Conservation (phyloP, 23 tunicate species). For the Corella eumyota region DNA sequence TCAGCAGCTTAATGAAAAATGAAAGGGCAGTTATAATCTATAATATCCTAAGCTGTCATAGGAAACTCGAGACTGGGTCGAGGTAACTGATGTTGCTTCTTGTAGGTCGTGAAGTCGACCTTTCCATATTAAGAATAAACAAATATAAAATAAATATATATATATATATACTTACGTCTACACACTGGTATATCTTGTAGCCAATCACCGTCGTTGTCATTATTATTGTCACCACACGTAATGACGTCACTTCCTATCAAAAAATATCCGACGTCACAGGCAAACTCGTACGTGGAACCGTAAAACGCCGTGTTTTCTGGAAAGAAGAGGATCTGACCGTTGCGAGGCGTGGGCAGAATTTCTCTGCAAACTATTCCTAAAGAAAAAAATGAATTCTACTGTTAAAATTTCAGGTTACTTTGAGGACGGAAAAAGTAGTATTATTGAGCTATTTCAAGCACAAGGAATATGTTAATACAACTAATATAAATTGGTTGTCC, state of each 20-base stretch:
- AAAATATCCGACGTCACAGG: slow-evolving; percentile 36
- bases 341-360: background rate
- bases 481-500: background rate
- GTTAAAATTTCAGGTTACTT: no score
- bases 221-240: slow-evolving; percentile 27
- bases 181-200: slow-evolving; percentile 19
- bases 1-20: no score
- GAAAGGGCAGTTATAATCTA: no score
- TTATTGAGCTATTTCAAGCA: no score
- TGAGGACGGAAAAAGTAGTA: no score
- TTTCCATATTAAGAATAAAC: no score
- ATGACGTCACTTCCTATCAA: slow-evolving; percentile 13
- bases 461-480: background rate
- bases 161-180: slow-evolving; percentile 19
- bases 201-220: slow-evolving; percentile 70
- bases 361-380: background rate
- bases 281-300: background rate
- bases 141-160: no score
- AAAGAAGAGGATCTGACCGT: no score
- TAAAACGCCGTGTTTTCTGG: background rate
- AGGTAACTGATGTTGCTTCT: no score
- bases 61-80: no score
- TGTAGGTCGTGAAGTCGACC: no score
- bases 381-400: background rate
- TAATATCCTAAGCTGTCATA: no score